Evolutionary conservation across 2,888 invertebrate species (phyloP).

Genomic region (Eustalomyia histrio): DNA sequence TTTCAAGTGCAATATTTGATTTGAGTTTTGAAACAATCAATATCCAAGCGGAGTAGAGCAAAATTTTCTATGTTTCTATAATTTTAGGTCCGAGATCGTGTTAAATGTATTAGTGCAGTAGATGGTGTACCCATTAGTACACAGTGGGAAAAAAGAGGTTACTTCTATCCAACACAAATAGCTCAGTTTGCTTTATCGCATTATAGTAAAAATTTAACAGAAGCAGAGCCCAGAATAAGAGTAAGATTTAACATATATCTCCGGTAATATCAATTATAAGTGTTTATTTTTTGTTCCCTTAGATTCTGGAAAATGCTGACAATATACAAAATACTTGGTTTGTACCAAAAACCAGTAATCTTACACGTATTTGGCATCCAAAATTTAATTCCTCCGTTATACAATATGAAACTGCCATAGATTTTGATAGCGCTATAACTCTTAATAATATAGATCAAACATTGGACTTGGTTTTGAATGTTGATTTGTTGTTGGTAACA

Average conservation of each 20-base stretch:
- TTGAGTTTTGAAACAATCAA: too few species aligned
- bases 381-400: constrained; percentile 83
- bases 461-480: constrained; percentile 87
- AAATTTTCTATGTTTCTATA: too few species aligned
- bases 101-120: constrained; percentile 95
- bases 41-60: too few species aligned
- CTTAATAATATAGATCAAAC: constrained; percentile 82
- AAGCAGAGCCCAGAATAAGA: constrained; percentile 87
- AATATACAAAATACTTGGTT: constrained; percentile 85
- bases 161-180: constrained; percentile 98
- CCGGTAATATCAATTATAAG: neutral
- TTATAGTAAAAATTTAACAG: constrained; percentile 95
- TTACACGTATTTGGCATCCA: constrained; percentile 83
- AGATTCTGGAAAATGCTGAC: constrained; percentile 87
- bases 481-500: constrained; percentile 86
- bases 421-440: constrained; percentile 84
- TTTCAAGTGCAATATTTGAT: too few species aligned
- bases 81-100: constrained; percentile 87
- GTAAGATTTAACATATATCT: constrained; percentile 63
- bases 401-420: constrained; percentile 87
- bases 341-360: constrained; percentile 85
- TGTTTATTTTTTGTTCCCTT: neutral
- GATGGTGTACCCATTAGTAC: constrained; percentile 98
- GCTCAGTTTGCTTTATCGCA: constrained; percentile 98
- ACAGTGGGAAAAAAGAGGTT: constrained; percentile 97